Base-by-base conservation (phyloP, 2,113 vertebrate species). In the Pampusana beccarii region DNA sequence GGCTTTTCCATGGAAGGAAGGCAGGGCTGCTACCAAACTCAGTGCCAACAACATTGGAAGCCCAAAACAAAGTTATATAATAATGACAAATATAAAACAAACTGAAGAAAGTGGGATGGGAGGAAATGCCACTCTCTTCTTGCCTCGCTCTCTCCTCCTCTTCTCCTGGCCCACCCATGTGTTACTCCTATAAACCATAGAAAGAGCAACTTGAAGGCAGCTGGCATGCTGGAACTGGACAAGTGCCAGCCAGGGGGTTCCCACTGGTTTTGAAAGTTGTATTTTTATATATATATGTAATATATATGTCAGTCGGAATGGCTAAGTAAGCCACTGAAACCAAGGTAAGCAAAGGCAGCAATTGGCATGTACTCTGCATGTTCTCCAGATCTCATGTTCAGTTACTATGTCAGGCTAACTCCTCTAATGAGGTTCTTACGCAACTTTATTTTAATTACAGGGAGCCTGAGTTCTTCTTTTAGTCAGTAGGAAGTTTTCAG, bases 131-230 rank as follows among this genome's bases (percentile, higher is more conserved):
- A 0, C n/a, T 67, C 3, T 93, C 20, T 72, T 42, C 29, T 82
- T 0, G 1, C 67, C 51, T 58, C 7, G 2, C 57, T 74, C 77
- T 34, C 38, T 73, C 20, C 46, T 83, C 24, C 36, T 75, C 46
- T 88, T 69, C 48, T 66, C 46, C 80, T 73, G 69, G 82, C 90
- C 93, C 85, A 88, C 78, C 67, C 65, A 13, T n/a, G 36, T 77
- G 42, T 87, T 56, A 51, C 33, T 91, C 53, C 56, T 91, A 65
- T 66, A 93, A 93, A 62, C 80, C 88, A 90, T 48, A 86, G 88
- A 90, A 95, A 93, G 83, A 96, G 38, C 66, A 92, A 40, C 62
- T 85, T 87, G 73, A 82, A 92, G 84, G 87, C 75, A 86, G 74
- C 38, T 95, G 92, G 80, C 91, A 95, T 1, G 0, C 42, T 51